Percentiles rank a stretch among this genome's conserved stretches.
phyloP scores from a whole-genome alignment of 1,140 invertebrate genomes.

The Eriocheir sinensis region DNA sequence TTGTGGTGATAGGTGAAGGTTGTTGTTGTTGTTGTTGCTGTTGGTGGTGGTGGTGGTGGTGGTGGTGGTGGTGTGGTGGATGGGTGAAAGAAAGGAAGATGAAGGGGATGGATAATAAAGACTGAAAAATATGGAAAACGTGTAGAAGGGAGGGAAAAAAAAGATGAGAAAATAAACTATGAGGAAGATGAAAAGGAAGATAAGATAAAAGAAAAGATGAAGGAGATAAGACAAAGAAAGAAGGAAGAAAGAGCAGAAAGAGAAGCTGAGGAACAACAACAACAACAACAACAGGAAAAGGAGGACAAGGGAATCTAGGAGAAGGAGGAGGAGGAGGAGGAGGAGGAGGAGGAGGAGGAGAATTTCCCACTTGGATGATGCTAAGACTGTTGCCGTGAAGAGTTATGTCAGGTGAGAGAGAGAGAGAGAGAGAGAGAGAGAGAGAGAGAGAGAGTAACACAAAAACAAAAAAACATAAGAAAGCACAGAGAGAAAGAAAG shows the following conservation, averaged over 20 bases:
- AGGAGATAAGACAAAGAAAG: neutral
- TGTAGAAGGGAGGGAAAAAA: constrained; percentile 2
- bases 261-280: no score
- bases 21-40: neutral
- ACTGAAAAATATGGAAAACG: neutral
- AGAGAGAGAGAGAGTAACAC: neutral
- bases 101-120: neutral
- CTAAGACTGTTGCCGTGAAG: neutral
- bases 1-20: neutral
- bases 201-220: neutral
- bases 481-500: no score
- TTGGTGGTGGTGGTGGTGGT: neutral
- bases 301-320: no score
- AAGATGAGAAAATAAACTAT: no score
- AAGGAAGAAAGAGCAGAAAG: no score
- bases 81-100: neutral
- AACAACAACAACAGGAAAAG: no score
- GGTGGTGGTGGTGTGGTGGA: neutral
- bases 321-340: no score
- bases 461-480: neutral
- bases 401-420: neutral
- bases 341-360: neutral
- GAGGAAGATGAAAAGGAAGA: neutral
- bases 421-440: neutral
- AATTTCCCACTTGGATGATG: neutral